A percentile compares a stretch with the other conserved stretches of the same genome.
phyloP scores from a whole-genome alignment of 2,797 vertebrate species.

The Acridotheres tristis region DNA sequence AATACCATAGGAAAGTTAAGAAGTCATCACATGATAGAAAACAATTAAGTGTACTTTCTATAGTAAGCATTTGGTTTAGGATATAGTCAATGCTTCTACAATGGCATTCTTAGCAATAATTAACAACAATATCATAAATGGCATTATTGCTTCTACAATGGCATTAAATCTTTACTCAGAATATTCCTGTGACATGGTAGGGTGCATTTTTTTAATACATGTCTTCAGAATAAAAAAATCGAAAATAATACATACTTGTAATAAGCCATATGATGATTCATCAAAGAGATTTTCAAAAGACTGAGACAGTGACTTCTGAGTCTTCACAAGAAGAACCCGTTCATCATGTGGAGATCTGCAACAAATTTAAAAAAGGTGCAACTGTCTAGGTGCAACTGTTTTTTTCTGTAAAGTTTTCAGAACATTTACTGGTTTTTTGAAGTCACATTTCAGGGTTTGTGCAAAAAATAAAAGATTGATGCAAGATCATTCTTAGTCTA shows the following conservation, averaged over 20 bases:
- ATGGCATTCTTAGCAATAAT: not conserved
- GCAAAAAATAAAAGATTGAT: not conserved
- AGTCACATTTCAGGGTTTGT: not conserved
- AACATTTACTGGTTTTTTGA: not conserved
- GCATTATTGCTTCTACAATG: not conserved
- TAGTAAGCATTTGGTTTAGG: not conserved
- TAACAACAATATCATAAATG: not conserved
- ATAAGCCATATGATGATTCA: conserved; percentile 86
- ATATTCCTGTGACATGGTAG: not conserved
- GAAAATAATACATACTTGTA: conserved; percentile 80
- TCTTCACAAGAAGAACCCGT: conserved; percentile 83
- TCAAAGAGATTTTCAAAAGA: conserved; percentile 97
- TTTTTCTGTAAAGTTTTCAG: not conserved
- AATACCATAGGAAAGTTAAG: not conserved
- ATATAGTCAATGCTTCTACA: not conserved
- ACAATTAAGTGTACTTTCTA: not conserved
- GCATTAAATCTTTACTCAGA: not conserved
- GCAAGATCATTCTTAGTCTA: not conserved
- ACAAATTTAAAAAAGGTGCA: not conserved
- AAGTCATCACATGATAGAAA: not conserved
- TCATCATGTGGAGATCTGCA: conserved; percentile 84
- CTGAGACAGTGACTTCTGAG: conserved; percentile 88
- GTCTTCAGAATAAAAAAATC: not conserved
- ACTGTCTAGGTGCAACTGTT: not conserved
- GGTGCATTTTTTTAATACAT: not conserved